phyloP scores from a whole-genome alignment of 2,113 vertebrate genomes.

The Caranx ignobilis region DNA sequence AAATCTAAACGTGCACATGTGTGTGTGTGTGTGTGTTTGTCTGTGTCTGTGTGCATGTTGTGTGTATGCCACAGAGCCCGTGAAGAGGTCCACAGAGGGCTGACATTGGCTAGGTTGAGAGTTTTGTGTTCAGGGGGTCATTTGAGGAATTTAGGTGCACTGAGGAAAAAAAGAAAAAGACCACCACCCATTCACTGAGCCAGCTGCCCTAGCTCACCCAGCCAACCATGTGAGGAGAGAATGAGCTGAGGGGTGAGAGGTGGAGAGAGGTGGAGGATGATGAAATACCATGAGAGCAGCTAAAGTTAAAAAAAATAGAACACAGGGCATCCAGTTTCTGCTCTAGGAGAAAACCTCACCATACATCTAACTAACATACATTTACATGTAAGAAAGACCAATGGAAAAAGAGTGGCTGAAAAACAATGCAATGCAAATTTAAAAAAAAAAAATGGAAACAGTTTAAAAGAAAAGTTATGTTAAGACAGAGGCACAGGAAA shows the following conservation, averaged over 20 bases:
- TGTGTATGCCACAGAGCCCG: no score
- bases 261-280: neutral
- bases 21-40: slow-evolving; percentile 16
- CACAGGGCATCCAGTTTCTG: no score
- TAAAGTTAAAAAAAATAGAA: neutral
- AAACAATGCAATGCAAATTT: no score
- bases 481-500: no score
- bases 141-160: neutral
- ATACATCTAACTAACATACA: no score
- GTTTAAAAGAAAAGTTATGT: no score
- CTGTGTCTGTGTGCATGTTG: neutral
- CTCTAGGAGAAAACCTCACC: no score
- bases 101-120: neutral
- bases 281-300: neutral
- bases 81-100: neutral
- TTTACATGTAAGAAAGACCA: no score
- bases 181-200: neutral
- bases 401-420: no score
- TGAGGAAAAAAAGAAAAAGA: neutral
- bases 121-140: no score
- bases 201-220: neutral
- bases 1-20: neutral
- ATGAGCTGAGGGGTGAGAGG: neutral
- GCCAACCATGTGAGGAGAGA: slow-evolving; percentile 5
- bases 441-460: no score